These are phyloP conservation scores for Alexandromys fortis DNA, from an alignment of 2,113 vertebrate genomes.

Conservation along the genomic window DNA sequence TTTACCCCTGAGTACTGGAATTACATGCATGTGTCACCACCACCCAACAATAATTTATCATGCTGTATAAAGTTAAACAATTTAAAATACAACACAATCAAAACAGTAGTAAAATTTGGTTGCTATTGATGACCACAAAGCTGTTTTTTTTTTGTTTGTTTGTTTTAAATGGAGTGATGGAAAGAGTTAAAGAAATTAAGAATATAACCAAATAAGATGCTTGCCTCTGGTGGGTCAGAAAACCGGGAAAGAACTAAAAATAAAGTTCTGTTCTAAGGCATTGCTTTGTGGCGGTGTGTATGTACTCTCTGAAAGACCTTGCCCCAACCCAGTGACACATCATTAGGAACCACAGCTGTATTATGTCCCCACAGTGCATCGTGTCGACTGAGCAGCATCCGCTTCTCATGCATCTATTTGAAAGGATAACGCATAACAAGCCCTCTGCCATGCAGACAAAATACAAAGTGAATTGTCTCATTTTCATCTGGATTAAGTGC, in stretches of 20 bases:
- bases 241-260: constrained; percentile 5
- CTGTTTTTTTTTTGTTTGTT: background rate
- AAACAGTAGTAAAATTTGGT: background rate
- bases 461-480: background rate
- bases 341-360: background rate
- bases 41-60: background rate
- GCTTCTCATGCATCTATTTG: background rate
- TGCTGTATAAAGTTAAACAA: background rate
- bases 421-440: background rate
- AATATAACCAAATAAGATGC: background rate
- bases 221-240: constrained; percentile 24
- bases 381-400: background rate
- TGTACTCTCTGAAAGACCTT: background rate
- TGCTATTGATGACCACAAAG: background rate
- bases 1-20: background rate
- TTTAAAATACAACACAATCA: constrained; percentile 17
- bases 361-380: background rate
- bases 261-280: background rate
- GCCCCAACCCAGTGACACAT: background rate
- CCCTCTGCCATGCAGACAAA: background rate
- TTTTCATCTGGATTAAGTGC: background rate
- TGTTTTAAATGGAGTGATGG: background rate
- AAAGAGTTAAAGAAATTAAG: background rate
- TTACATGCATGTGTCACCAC: background rate
- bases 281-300: background rate